Conservation (phyloP, 2,888 invertebrate species). For the Phaonia tiefii region DNA sequence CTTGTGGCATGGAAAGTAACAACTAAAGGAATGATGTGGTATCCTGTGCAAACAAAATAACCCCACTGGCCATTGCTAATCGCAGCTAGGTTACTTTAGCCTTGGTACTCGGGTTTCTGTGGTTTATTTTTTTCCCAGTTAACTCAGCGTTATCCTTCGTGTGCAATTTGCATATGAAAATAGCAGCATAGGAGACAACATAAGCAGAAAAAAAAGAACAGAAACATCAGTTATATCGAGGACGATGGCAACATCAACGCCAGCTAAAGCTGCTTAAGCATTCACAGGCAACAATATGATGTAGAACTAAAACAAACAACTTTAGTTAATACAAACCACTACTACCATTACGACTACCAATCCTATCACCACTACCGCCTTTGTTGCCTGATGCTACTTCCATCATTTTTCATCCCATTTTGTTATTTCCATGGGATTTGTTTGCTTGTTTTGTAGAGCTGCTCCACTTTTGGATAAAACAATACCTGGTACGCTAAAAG, state of each 20-base stretch:
- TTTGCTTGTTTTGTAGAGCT: background rate
- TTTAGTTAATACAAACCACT: constrained; percentile 31
- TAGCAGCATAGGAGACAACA: constrained; percentile 48
- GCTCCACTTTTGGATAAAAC: constrained; percentile 2
- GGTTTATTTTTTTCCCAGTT: constrained; percentile 13
- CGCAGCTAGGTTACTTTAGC: constrained; percentile 44
- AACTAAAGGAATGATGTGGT: too few relatives aligned
- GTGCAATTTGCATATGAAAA: constrained; percentile 62
- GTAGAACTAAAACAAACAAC: constrained; percentile 16
- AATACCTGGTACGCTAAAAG: constrained; percentile 7
- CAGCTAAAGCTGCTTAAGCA: background rate
- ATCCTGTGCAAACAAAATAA: too few relatives aligned
- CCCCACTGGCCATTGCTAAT: constrained; percentile 27
- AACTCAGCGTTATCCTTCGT: constrained; percentile 38
- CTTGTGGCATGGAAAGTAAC: too few relatives aligned
- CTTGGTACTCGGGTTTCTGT: constrained; percentile 35
- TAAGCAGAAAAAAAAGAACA: background rate
- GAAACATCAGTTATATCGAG: background rate
- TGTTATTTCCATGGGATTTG: background rate
- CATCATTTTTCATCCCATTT: constrained; percentile 10
- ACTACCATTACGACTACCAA: background rate
- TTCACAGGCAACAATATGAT: constrained; percentile 15
- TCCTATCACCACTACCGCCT: too few relatives aligned
- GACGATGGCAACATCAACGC: background rate
- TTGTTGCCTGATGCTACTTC: background rate